Conservation (phyloP, 92 coral and sea anemone genomes). For the Parazoanthus swiftii region DNA sequence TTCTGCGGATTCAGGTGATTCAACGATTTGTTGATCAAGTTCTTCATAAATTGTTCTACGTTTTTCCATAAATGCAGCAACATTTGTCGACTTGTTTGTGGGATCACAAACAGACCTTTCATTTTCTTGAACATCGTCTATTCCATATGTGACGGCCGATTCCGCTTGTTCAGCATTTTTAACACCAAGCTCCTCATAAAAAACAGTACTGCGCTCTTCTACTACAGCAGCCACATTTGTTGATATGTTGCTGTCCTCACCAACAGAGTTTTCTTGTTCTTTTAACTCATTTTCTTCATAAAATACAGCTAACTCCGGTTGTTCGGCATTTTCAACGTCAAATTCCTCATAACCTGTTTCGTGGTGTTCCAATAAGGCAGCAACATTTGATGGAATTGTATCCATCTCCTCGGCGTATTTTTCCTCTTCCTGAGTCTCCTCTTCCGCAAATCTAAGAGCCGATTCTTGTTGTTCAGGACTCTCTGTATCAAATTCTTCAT, state of each 20-base stretch:
- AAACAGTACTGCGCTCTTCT: conserved; percentile 11
- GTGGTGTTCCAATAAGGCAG: not conserved
- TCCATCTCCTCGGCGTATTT: too few relatives aligned
- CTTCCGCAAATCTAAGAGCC: conserved; percentile 7
- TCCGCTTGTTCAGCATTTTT: conserved; percentile 10
- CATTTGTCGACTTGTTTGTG: not conserved
- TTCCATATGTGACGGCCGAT: not conserved
- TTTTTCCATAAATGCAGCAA: not conserved
- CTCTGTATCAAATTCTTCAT: conserved; percentile 4
- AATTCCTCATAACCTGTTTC: not conserved
- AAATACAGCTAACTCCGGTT: not conserved
- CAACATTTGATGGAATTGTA: not conserved
- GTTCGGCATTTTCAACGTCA: not conserved
- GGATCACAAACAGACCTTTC: not conserved
- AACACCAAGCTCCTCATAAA: not conserved
- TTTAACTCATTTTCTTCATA: not conserved
- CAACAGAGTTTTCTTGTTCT: not conserved
- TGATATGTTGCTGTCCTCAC: not conserved
- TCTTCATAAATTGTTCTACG: not conserved
- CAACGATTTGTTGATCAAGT: conserved; percentile 12
- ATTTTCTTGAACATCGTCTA: not conserved
- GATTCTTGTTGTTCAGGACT: not conserved
- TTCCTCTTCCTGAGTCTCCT: too few relatives aligned
- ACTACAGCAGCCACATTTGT: conserved; percentile 6
- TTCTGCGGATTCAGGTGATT: not conserved